A percentile compares a stretch with the other conserved stretches of the same genome.
Conservation (phyloP, 1,140 invertebrate species). For the Amphibalanus amphitrite region DNA sequence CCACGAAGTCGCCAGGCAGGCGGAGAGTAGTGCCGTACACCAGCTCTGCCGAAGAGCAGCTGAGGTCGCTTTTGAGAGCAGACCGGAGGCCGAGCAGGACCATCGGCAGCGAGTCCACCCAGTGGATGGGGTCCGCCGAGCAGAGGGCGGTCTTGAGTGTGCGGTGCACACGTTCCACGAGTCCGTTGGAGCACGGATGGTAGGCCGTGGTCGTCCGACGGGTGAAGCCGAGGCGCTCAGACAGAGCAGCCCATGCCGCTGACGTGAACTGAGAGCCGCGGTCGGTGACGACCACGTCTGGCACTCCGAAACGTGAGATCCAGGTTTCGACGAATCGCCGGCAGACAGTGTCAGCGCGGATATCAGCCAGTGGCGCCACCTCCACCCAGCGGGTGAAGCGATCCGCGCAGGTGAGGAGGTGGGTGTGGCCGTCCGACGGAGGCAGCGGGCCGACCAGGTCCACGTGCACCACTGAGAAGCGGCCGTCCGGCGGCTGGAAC, state of each 20-base stretch:
- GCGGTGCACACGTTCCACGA: constrained; percentile 25
- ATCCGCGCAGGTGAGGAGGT: constrained; percentile 27
- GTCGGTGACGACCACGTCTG: constrained; percentile 21
- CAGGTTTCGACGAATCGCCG: constrained; percentile 22
- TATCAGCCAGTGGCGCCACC: constrained; percentile 24
- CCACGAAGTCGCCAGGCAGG: constrained; percentile 17
- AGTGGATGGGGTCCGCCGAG: constrained; percentile 7
- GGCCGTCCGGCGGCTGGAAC: constrained; percentile 17
- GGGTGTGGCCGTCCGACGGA: constrained; percentile 12
- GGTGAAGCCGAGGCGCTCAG: constrained; percentile 10
- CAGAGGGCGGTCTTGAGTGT: constrained; percentile 26
- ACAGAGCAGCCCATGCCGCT: constrained; percentile 16
- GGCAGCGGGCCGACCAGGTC: constrained; percentile 26
- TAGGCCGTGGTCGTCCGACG: constrained; percentile 23
- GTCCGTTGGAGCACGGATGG: constrained; percentile 24
- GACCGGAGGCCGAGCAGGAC: constrained; percentile 16
- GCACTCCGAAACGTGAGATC: constrained; percentile 23
- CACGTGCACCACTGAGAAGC: constrained; percentile 22
- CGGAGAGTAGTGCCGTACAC: constrained; percentile 15
- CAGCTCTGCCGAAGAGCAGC: constrained; percentile 15
- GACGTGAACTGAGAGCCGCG: constrained; percentile 28
- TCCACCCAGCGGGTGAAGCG: constrained; percentile 29
- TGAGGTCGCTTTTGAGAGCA: constrained; percentile 20
- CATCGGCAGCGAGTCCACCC: constrained; percentile 16
- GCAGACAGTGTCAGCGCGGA: constrained; percentile 24